Evolutionary conservation across 2,797 vertebrate genomes (phyloP).

Genomic region (Cynodonichthys magdalenae): DNA sequence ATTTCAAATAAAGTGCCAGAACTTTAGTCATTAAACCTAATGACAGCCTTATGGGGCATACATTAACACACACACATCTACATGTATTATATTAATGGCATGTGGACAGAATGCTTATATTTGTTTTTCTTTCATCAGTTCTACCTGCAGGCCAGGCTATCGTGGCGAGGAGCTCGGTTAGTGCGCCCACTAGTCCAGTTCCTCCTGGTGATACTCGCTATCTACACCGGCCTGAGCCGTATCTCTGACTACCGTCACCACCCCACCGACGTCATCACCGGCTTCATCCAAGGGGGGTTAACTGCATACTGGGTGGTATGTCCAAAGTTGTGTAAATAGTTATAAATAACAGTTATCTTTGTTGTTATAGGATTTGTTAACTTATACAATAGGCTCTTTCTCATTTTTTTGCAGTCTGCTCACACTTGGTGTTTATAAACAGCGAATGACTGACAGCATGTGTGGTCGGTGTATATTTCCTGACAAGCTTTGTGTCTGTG

Average conservation of each 20-base stretch:
- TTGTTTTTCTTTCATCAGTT: constrained; percentile 70
- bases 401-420: constrained; percentile 22
- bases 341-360: constrained; percentile 34
- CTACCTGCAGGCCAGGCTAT: constrained; percentile 83
- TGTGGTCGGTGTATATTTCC: constrained; percentile 54
- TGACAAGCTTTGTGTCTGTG: constrained; percentile 52
- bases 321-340: constrained; percentile 36
- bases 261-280: constrained; percentile 78
- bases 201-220: constrained; percentile 82
- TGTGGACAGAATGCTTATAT: background rate
- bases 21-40: constrained; percentile 26
- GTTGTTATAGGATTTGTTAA: constrained; percentile 28
- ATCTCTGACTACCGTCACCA: constrained; percentile 86
- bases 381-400: constrained; percentile 39
- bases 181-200: constrained; percentile 83
- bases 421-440: constrained; percentile 41
- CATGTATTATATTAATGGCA: constrained; percentile 9
- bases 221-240: constrained; percentile 83
- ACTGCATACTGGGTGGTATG: constrained; percentile 87
- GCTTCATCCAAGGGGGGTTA: constrained; percentile 84
- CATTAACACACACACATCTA: constrained; percentile 16
- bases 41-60: constrained; percentile 16
- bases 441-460: constrained; percentile 45
- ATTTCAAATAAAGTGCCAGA: constrained; percentile 18
- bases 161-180: constrained; percentile 82